A percentile compares a stretch with the other conserved stretches of the same genome.
phyloP scores from a whole-genome alignment of 2,113 vertebrate species.

The Baryphthengus martii region DNA sequence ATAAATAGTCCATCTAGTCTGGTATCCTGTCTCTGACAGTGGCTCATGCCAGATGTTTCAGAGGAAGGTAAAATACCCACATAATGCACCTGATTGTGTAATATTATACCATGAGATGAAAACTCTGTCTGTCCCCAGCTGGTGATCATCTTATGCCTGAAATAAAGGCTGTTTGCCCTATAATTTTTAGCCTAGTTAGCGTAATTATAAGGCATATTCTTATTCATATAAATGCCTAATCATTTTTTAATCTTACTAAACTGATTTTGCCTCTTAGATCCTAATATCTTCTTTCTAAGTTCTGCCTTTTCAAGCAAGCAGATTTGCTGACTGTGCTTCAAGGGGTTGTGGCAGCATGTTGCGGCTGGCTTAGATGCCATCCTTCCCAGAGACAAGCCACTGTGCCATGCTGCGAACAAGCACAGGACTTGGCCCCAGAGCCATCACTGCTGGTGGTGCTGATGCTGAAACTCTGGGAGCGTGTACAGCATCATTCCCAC shows the following conservation, averaged over 20 bases:
- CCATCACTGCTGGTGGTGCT: background rate
- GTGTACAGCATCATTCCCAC: background rate
- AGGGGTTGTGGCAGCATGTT: background rate
- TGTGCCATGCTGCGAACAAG: fast-evolving
- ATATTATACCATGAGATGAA: background rate
- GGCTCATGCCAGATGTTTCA: slow-evolving; percentile 53
- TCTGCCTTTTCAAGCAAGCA: background rate
- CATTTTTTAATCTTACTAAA: background rate
- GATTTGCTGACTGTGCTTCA: background rate
- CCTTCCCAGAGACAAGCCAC: background rate
- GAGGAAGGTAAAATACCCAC: slow-evolving; percentile 23
- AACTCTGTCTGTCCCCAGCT: slow-evolving; percentile 35
- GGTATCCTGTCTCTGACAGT: background rate
- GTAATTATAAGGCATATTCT: slow-evolving; percentile 43
- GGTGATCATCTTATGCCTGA: slow-evolving; percentile 33
- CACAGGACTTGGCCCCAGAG: fast-evolving
- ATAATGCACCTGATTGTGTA: slow-evolving; percentile 43
- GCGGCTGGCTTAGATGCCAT: fast-evolving
- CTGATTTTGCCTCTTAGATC: background rate
- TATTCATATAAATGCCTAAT: slow-evolving; percentile 30
- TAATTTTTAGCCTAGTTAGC: slow-evolving; percentile 49
- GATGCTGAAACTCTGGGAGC: background rate
- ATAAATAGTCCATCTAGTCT: slow-evolving; percentile 42
- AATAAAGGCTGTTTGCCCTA: slow-evolving; percentile 26
- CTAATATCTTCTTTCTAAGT: background rate